A percentile compares a stretch with the other conserved stretches of the same genome.
phyloP scores from a whole-genome alignment of 1,140 invertebrate species.

The Aleiodes sp. region DNA sequence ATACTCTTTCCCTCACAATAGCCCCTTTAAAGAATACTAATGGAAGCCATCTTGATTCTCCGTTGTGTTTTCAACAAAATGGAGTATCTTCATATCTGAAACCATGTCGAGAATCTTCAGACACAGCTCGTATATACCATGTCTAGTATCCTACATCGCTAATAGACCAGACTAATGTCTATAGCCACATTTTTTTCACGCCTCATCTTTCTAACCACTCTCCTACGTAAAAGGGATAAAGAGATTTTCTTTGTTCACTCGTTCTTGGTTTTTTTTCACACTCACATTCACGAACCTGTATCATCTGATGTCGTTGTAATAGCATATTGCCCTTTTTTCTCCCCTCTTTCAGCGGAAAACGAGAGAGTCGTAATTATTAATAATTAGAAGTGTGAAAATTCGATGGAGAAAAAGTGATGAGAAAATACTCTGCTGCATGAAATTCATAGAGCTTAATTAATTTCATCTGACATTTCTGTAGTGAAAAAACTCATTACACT shows the following conservation, averaged over 20 bases:
- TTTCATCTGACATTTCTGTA: too few species aligned
- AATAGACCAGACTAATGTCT: slow-evolving; percentile 21
- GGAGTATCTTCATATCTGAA: slow-evolving; percentile 7
- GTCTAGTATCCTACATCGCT: slow-evolving; percentile 1
- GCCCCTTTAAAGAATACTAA: slow-evolving; percentile 52
- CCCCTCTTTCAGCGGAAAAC: too few species aligned
- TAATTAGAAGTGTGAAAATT: too few species aligned
- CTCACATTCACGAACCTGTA: neutral
- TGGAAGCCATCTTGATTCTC: slow-evolving; percentile 36
- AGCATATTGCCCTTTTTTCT: too few species aligned
- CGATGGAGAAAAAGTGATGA: too few species aligned
- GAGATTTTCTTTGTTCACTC: neutral
- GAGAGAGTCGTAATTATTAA: too few species aligned
- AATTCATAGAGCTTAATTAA: too few species aligned
- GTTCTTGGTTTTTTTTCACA: neutral
- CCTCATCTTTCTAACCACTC: neutral
- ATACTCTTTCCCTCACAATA: slow-evolving; percentile 21
- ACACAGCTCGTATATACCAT: neutral
- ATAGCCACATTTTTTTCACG: neutral
- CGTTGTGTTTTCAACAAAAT: too few species aligned
- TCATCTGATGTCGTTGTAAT: neutral
- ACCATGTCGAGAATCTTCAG: neutral
- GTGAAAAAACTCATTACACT: too few species aligned
- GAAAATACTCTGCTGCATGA: too few species aligned
- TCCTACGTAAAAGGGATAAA: neutral